Conservation (phyloP, 1,140 invertebrate species). For the Muscidifurax raptorellus region DNA sequence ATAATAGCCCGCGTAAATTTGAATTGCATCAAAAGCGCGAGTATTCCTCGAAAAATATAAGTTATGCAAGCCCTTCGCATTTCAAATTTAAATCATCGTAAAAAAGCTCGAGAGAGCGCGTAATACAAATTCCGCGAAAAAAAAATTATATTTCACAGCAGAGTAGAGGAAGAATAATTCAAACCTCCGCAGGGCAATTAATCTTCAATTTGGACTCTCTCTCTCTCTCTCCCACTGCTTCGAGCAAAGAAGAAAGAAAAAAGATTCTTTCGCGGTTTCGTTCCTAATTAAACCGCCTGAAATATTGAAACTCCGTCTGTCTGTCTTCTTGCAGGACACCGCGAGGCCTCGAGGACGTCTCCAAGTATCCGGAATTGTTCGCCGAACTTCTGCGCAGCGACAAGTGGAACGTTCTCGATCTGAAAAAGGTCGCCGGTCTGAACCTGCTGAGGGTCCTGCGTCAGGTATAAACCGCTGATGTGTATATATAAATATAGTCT, state of each 20-base stretch:
- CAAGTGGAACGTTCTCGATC: slow-evolving; percentile 88
- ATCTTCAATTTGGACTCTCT: not conserved
- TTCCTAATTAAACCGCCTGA: slow-evolving; percentile 23
- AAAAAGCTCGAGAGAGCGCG: too few species aligned
- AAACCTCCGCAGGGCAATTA: not conserved
- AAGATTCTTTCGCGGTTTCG: not conserved
- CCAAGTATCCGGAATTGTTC: slow-evolving; percentile 91
- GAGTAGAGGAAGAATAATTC: not conserved
- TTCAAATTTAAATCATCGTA: too few species aligned
- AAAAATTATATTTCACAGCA: not conserved
- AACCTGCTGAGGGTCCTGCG: slow-evolving; percentile 88
- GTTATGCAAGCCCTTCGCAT: too few species aligned
- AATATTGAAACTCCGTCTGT: slow-evolving; percentile 55
- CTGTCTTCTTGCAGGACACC: slow-evolving; percentile 80
- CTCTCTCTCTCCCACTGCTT: not conserved
- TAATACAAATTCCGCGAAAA: not conserved
- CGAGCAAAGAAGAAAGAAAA: not conserved
- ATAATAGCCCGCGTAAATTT: too few species aligned
- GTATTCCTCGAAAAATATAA: too few species aligned
- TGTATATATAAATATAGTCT: not conserved
- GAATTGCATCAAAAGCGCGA: too few species aligned
- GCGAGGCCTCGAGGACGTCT: slow-evolving; percentile 92
- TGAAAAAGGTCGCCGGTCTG: slow-evolving; percentile 91
- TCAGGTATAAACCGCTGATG: slow-evolving; percentile 57
- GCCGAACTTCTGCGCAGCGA: slow-evolving; percentile 86